Evolutionary conservation across 2,113 vertebrate genomes (phyloP), one percentile per base, ranked within the genome.

Genomic region (Dipodomys ordii): DNA sequence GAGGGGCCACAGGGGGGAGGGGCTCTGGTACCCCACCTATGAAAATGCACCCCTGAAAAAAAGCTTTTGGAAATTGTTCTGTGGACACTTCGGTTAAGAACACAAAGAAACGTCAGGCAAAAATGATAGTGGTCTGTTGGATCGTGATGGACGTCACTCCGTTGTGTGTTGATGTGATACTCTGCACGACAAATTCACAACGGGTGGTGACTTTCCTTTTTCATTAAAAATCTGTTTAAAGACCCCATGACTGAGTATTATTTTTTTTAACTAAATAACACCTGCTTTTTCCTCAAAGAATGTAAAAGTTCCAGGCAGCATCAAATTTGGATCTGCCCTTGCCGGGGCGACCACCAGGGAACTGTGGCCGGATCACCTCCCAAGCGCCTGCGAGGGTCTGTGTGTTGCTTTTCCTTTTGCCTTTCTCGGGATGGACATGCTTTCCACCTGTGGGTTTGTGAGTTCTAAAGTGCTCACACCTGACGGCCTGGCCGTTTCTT

Each of bases 301-400:
- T 65, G 27, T 78, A 44, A 88, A 93, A 62, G 7, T 46, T 79
- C 72, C 44, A 57, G 18, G 46, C 9, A 57, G 86, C 5, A 57
- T 9, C 39, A 78, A 89, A 79, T 53, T 44, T 92, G 46, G 28
- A 71, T 72, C 92, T 82, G 30, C 27, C 49, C 15, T 49, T 62
- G 6, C n/a, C 65, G 62, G 62, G 20, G 46, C 49, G 79, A 39
- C 23, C 28, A 46, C 71, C 71, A 46, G 49, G 57, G 60, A 46
- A 57, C 44, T 85, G 91, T 77, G 46, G 27, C 73, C 68, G 46
- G 32, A 64, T 88, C 30, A 68, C 92, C 64, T 94, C n/a, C 35
- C 13, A 62, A 88, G 83, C 16, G 39, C 22, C 22, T 5, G 25
- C 93, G 88, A 80, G 78, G 78, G 46, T 93, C 74, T 10, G 16